These are phyloP conservation scores for Babylonia areolata DNA, from an alignment of 1,140 invertebrate species.

Conservation along the genomic window DNA sequence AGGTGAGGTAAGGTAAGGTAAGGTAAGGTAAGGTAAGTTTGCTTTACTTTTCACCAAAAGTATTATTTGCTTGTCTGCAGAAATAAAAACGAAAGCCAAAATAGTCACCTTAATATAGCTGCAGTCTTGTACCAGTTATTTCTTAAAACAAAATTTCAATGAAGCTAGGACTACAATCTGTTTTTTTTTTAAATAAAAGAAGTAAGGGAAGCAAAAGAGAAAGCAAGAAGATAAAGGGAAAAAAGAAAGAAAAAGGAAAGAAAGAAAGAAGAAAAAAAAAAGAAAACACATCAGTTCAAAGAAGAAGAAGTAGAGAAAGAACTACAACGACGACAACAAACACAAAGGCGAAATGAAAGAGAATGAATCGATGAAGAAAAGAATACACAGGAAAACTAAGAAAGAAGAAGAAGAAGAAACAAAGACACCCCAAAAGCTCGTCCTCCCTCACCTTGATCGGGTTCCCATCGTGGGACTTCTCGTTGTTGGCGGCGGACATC, in stretches of 20 bases:
- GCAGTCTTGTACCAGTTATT: too few relatives aligned
- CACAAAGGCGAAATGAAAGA: neutral
- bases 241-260: neutral
- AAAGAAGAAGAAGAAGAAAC: neutral
- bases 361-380: neutral
- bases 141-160: too few relatives aligned
- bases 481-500: constrained; percentile 90
- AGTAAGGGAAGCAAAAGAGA: neutral
- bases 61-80: too few relatives aligned
- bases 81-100: too few relatives aligned
- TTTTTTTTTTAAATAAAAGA: too few relatives aligned
- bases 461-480: constrained; percentile 92
- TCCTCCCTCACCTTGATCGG: constrained; percentile 85
- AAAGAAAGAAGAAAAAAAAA: neutral
- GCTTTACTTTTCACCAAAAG: too few relatives aligned
- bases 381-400: neutral
- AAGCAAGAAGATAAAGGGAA: neutral
- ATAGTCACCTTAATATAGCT: too few relatives aligned
- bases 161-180: too few relatives aligned
- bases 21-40: too few relatives aligned
- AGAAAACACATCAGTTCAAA: neutral
- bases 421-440: neutral
- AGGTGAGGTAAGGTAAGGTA: too few relatives aligned
- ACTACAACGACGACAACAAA: neutral
- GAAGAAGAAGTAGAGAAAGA: neutral